Percentiles rank a stretch among this genome's conserved stretches.
Conservation (phyloP, 2,888 invertebrate species). For the Apamea anceps region DNA sequence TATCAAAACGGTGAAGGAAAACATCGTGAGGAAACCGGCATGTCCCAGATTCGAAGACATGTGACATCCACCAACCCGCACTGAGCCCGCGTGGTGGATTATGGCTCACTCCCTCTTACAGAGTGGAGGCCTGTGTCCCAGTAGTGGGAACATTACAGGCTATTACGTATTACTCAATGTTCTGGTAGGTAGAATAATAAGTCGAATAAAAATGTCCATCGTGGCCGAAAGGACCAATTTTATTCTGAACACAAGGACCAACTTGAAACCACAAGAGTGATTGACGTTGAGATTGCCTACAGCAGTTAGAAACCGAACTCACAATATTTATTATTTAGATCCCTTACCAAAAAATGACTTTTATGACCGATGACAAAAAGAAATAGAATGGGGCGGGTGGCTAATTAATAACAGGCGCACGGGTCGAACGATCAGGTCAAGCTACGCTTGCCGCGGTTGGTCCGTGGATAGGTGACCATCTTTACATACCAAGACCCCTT, state of each 20-base stretch:
- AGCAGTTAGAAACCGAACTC: no score
- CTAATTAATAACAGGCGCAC: neutral
- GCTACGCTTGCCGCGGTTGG: no score
- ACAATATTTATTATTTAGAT: neutral
- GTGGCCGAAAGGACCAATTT: neutral
- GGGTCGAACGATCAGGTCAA: no score
- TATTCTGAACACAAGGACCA: neutral
- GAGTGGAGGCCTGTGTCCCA: neutral
- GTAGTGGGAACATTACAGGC: neutral
- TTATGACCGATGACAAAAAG: neutral
- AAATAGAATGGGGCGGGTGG: neutral
- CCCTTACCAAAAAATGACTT: neutral
- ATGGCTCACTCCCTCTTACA: neutral
- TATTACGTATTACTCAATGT: conserved; percentile 7
- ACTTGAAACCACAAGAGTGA: neutral
- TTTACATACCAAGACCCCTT: no score
- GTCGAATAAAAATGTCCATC: neutral
- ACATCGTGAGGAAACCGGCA: neutral
- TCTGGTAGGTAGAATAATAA: neutral
- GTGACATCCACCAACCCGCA: neutral
- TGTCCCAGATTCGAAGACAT: neutral
- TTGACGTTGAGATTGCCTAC: neutral
- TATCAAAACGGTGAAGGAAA: neutral
- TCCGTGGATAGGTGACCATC: no score
- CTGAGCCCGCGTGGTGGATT: neutral